Evolutionary conservation across 2,888 invertebrate genomes (phyloP), one percentile per base, ranked within the genome.

Genomic region (Campopleginae sp.): DNA sequence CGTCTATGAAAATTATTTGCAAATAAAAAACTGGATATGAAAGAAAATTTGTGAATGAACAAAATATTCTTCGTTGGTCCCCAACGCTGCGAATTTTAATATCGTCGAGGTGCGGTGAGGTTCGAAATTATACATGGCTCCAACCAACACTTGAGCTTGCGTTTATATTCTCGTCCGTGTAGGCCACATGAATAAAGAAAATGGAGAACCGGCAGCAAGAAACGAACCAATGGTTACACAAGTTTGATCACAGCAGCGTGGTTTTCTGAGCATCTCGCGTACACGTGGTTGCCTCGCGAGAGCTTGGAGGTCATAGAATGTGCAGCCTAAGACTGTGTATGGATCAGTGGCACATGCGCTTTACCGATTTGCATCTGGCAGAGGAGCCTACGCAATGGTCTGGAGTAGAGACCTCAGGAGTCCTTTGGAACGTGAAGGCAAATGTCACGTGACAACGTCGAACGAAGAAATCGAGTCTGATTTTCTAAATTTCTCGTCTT

Each of bases 251-350:
- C 81, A 81, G 78, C 85, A 81, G 78, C 85, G 74, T 85, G 85
- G 81, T 71, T 66, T 61, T 71, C 77, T 75, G 80, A 84, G 80
- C 89, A 89, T 88, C 84, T 85, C 84, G 58, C 85, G 83, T 87
- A 86, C 89, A 88, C 88, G 89, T 89, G 89, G 88, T 88, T 70
- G 44, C 68, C 85, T 81, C 83, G 72, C 58, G 58, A 48, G 27
- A 46, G 42, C 80, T 85, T 88, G 86, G 87, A 88, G 89, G 88
- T 88, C 88, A 88, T 86, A 80, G 65, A 82, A 65, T 80, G 79
- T 72, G 71, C 27, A 74, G 71, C 72, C 58, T 46, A 70, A 38
- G 38, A 76, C 65, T 61, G 58, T 75, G 38, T 77, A 42, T 38
- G 66, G 68, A 61, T 54, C 76, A n/a, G 61, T 23, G 79, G 46